phyloP scores from a whole-genome alignment of 2,113 vertebrate genomes.

The Talpa occidentalis region DNA sequence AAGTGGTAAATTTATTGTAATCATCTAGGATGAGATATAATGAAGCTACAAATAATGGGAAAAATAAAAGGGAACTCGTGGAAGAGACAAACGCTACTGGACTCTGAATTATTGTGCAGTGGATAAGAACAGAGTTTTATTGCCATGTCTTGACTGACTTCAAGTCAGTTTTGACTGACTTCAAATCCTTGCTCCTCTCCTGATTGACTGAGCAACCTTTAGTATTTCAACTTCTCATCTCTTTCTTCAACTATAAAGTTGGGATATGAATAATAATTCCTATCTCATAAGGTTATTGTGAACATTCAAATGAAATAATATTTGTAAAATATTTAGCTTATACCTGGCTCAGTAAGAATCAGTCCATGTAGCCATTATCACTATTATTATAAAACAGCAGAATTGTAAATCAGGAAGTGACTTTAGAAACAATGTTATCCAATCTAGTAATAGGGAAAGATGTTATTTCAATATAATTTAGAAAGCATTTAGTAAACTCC shows the following conservation, averaged over 20 bases:
- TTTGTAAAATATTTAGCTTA: too few relatives aligned
- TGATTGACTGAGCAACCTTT: background rate
- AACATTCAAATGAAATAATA: too few relatives aligned
- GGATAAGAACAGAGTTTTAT: background rate
- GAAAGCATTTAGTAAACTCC: background rate
- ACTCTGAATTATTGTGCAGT: background rate
- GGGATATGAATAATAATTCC: background rate
- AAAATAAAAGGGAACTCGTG: background rate
- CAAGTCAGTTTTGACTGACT: background rate
- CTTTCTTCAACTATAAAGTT: background rate
- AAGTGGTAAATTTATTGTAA: background rate
- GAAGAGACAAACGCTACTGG: background rate
- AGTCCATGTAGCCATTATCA: background rate
- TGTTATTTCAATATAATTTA: background rate
- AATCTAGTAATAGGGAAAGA: background rate
- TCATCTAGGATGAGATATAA: background rate
- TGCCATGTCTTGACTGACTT: background rate
- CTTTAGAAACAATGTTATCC: conserved; percentile 1
- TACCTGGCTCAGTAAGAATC: background rate
- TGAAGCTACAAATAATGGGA: background rate
- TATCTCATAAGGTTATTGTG: background rate
- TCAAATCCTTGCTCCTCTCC: background rate
- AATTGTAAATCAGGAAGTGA: background rate
- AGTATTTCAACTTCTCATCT: background rate
- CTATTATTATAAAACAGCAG: background rate